Conservation (phyloP, 1,140 invertebrate species). For the Kradibia gibbosae region DNA sequence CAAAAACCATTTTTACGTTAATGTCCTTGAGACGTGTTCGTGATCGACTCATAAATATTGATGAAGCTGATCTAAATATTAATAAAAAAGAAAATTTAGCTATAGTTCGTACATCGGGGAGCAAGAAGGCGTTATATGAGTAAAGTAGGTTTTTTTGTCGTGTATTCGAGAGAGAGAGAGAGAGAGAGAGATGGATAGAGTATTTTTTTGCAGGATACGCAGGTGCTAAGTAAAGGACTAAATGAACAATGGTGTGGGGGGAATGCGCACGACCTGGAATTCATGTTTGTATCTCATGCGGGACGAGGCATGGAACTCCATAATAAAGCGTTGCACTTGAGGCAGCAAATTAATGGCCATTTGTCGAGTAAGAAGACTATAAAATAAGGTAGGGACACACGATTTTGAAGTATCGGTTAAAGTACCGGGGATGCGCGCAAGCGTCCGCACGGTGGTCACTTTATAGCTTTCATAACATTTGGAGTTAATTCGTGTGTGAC, state of each 20-base stretch:
- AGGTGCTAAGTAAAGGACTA: not conserved
- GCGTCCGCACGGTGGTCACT: not conserved
- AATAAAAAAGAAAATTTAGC: no score
- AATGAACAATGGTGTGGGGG: not conserved
- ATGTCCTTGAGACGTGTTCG: no score
- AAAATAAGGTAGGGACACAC: not conserved
- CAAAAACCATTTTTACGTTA: no score
- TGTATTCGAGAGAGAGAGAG: no score
- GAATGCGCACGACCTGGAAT: not conserved
- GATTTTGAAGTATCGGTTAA: not conserved
- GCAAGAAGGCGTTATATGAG: no score
- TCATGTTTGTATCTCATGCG: not conserved
- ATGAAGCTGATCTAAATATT: no score
- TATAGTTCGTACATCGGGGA: no score
- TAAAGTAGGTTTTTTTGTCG: no score
- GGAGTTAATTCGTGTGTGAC: slow-evolving; percentile 42
- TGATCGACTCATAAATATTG: no score
- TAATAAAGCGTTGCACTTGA: not conserved
- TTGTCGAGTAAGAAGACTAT: not conserved
- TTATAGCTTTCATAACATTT: slow-evolving; percentile 32
- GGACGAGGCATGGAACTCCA: not conserved
- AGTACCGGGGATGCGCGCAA: not conserved
- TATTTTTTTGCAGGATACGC: no score
- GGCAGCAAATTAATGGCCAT: not conserved
- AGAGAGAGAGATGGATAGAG: no score